Evolutionary conservation across 2,888 invertebrate species (phyloP).

Genomic region (Drosophila leonis): DNA sequence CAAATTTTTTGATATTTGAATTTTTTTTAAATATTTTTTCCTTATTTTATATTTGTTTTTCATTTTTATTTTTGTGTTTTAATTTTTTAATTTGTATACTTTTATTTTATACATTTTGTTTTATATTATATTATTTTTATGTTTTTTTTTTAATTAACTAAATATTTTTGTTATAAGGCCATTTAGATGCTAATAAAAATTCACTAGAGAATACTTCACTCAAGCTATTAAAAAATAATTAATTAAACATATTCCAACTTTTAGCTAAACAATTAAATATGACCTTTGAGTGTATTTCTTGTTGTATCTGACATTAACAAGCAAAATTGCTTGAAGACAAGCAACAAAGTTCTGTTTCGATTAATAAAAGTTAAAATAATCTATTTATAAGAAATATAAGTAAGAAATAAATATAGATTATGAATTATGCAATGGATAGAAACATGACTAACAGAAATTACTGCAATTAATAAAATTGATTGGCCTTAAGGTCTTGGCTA

Average conservation of each 20-base stretch:
- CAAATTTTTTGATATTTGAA: no score
- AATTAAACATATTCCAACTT: not conserved
- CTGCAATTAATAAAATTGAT: constrained; percentile 43
- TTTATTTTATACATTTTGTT: no score
- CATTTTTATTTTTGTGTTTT: no score
- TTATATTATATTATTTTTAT: no score
- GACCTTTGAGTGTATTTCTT: constrained; percentile 16
- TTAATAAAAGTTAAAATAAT: constrained; percentile 1
- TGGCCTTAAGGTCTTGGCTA: constrained; percentile 6
- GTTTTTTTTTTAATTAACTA: no score
- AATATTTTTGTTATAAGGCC: no score
- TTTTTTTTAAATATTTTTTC: no score
- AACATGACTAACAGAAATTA: constrained; percentile 27
- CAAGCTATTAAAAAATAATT: constrained; percentile 1
- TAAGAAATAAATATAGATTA: not conserved
- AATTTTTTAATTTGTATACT: no score
- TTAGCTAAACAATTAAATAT: constrained; percentile 4
- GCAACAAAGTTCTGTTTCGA: constrained; percentile 1
- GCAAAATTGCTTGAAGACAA: not conserved
- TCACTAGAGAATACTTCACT: not conserved
- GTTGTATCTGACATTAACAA: constrained; percentile 19
- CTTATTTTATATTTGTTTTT: no score
- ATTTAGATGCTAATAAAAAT: not conserved
- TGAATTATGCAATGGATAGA: not conserved
- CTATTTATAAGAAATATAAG: not conserved